Evolutionary conservation across 2,113 vertebrate genomes (phyloP).

Genomic region (Takifugu bimaculatus): DNA sequence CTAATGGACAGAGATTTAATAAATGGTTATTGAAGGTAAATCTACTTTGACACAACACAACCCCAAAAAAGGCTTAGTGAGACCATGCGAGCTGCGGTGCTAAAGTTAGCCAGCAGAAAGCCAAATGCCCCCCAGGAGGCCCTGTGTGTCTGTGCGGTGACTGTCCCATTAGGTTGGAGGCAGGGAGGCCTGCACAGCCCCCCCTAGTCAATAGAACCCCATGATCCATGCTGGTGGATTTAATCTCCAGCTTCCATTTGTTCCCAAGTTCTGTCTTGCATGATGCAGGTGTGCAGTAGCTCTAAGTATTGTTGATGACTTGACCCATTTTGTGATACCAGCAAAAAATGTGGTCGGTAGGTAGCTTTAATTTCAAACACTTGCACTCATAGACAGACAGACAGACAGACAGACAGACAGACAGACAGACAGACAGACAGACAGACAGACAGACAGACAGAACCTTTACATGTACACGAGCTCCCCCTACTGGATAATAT

Average conservation of each 20-base stretch:
- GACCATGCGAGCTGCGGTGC: constrained; percentile 53
- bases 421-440: background rate
- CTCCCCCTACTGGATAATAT: too few species aligned
- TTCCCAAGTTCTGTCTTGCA: constrained; percentile 1
- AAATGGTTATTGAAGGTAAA: constrained; percentile 99
- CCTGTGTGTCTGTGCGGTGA: constrained; percentile 1
- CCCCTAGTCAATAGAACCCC: background rate
- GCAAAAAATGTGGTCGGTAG: constrained; percentile 17
- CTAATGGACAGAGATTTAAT: constrained; percentile 96
- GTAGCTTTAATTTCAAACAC: constrained; percentile 14
- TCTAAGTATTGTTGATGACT: constrained; percentile 24
- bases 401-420: too few species aligned
- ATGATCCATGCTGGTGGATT: background rate
- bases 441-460: too few species aligned
- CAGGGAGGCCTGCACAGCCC: background rate
- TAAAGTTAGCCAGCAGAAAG: constrained; percentile 53
- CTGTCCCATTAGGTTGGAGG: background rate
- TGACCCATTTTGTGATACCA: constrained; percentile 20
- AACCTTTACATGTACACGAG: too few species aligned
- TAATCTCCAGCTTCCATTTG: constrained; percentile 9
- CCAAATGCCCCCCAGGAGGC: constrained; percentile 23
- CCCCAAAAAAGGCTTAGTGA: constrained; percentile 75
- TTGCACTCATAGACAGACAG: too few species aligned
- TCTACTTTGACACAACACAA: constrained; percentile 86
- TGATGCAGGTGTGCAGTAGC: constrained; percentile 13